phyloP scores from a whole-genome alignment of 2,113 vertebrate species.

The Podocnemis expansa region DNA sequence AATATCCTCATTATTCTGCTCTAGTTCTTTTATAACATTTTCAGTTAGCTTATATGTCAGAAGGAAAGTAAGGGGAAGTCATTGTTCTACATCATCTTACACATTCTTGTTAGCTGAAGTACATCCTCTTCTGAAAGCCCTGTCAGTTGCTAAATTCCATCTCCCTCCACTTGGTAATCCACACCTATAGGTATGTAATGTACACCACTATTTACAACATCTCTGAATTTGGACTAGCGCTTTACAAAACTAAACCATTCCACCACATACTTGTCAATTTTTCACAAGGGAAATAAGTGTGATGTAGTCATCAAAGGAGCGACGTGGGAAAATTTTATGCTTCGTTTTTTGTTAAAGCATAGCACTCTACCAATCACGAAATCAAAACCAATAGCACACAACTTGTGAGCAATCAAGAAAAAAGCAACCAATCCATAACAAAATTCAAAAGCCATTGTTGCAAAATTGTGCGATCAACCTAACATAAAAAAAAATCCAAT shows the following conservation, averaged over 20 bases:
- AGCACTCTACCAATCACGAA: neutral
- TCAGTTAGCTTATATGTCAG: rapidly evolving
- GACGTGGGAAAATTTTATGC: neutral
- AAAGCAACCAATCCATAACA: neutral
- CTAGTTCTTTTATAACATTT: neutral
- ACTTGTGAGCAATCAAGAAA: neutral
- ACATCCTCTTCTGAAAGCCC: neutral
- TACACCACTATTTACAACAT: neutral
- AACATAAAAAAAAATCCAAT: neutral
- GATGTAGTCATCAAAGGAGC: neutral
- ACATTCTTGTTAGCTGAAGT: rapidly evolving
- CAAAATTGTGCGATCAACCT: neutral
- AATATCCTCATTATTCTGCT: neutral
- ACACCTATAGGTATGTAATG: neutral
- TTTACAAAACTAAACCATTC: neutral
- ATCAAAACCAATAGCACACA: neutral
- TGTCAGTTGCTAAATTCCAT: neutral
- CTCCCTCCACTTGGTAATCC: neutral
- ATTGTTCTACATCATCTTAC: rapidly evolving
- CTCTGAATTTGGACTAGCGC: neutral
- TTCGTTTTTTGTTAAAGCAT: neutral
- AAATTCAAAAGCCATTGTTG: neutral
- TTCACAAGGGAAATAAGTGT: neutral
- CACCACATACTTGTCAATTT: neutral
- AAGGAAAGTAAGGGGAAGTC: neutral